phyloP scores from a whole-genome alignment of 2,797 vertebrate species.

The Tenualosa thibaudeaui region DNA sequence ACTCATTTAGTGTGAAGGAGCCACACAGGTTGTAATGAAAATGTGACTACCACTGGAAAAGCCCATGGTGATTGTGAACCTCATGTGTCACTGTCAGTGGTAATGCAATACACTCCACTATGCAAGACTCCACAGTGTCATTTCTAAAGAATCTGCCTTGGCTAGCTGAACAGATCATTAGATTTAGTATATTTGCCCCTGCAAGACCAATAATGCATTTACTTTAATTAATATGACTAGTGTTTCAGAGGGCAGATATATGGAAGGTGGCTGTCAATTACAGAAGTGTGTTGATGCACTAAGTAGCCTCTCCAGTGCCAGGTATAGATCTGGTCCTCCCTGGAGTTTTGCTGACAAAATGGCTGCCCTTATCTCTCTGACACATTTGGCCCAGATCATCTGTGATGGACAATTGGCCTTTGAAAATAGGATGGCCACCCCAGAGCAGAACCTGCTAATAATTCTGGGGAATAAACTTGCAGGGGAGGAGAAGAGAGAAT shows the following conservation, averaged over 20 bases:
- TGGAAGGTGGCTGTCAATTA: conserved; percentile 36
- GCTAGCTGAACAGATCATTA: background rate
- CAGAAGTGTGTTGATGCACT: conserved; percentile 18
- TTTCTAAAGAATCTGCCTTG: background rate
- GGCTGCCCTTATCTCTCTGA: conserved; percentile 26
- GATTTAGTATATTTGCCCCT: conserved; percentile 2
- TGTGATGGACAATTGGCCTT: conserved; percentile 34
- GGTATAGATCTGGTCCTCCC: conserved; percentile 10
- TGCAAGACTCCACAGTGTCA: background rate
- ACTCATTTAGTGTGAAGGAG: conserved; percentile 11
- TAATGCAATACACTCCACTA: background rate
- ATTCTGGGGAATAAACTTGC: conserved; percentile 35
- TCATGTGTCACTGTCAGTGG: conserved; percentile 15
- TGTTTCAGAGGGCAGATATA: conserved; percentile 7
- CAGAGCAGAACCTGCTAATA: conserved; percentile 19
- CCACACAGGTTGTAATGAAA: conserved; percentile 16
- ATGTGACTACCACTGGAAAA: background rate
- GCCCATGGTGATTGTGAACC: background rate
- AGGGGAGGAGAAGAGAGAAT: background rate
- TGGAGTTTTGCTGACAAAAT: conserved; percentile 39
- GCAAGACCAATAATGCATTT: conserved; percentile 28
- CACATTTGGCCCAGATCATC: conserved; percentile 39
- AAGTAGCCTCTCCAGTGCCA: conserved; percentile 29
- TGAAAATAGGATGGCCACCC: conserved; percentile 21
- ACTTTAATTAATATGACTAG: conserved; percentile 40